phyloP scores from a whole-genome alignment of 2,888 invertebrate genomes.

The Standfussiana lucernea region DNA sequence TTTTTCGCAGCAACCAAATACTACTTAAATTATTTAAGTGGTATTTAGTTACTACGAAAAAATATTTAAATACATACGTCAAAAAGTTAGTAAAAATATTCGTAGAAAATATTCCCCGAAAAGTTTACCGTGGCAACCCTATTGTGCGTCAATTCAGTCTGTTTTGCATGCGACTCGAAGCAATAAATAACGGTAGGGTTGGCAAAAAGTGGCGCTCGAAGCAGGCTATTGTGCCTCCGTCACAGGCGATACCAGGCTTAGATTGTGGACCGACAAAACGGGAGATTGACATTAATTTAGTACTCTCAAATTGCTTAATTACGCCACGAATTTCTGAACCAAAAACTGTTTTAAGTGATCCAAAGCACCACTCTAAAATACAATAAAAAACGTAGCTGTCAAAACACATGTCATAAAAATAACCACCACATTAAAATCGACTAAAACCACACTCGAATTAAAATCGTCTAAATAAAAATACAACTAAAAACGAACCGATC shows the following conservation, averaged over 20 bases:
- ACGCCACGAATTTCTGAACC: neutral
- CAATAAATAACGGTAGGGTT: conserved; percentile 82
- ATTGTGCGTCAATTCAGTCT: conserved; percentile 78
- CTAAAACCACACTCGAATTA: conserved; percentile 48
- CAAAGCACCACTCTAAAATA: neutral
- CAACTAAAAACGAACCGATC: conserved; percentile 70
- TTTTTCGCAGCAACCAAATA: too few species aligned
- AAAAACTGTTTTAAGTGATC: neutral
- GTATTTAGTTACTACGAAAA: neutral
- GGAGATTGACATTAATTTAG: conserved; percentile 68
- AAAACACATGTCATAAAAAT: conserved; percentile 14
- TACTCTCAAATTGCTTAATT: conserved; percentile 62
- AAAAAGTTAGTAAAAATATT: neutral
- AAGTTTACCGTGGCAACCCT: conserved; percentile 74
- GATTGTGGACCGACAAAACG: conserved; percentile 65
- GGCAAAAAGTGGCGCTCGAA: conserved; percentile 77
- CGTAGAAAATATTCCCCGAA: neutral
- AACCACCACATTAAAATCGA: conserved; percentile 37
- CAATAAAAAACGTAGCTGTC: neutral
- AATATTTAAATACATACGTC: neutral
- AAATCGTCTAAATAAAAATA: conserved; percentile 65
- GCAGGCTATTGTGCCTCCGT: conserved; percentile 79
- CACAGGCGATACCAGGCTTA: conserved; percentile 66
- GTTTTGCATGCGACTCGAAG: conserved; percentile 83
- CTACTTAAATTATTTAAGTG: too few species aligned